Conservation (phyloP, 2,888 invertebrate genomes). For the Dicranocentrus wangi region DNA sequence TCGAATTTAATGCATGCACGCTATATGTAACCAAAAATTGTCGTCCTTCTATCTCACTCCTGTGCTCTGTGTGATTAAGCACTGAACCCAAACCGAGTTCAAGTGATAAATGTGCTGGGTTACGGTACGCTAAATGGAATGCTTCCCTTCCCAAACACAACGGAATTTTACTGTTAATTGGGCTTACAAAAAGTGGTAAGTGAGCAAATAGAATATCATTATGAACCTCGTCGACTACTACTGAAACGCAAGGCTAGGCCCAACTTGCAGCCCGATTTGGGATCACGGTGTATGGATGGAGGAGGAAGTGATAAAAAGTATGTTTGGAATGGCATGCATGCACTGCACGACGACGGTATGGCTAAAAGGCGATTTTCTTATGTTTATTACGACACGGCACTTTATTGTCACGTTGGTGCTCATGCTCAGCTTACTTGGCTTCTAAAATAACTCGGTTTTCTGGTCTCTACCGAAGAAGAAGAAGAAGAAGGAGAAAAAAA, state of each 20-base stretch:
- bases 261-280: too few species aligned
- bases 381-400: conserved; percentile 11
- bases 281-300: not conserved
- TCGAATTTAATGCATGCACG: not conserved
- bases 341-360: not conserved
- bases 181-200: conserved; percentile 39
- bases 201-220: not conserved
- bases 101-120: conserved; percentile 53
- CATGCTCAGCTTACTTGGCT: conserved; percentile 11
- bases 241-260: too few species aligned
- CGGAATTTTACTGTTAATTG: conserved; percentile 52
- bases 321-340: conserved; percentile 13
- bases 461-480: too few species aligned
- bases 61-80: conserved; percentile 15
- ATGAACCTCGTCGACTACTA: too few species aligned
- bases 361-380: conserved; percentile 19
- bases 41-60: not conserved
- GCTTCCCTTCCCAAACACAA: conserved; percentile 32
- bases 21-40: too few species aligned
- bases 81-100: conserved; percentile 51
- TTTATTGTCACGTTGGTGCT: conserved; percentile 17
- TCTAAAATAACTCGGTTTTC: not conserved
- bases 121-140: conserved; percentile 53
- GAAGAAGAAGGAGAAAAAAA: too few species aligned
- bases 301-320: not conserved